Conservation (phyloP, 2,113 vertebrate genomes). For the Anguilla japonica region DNA sequence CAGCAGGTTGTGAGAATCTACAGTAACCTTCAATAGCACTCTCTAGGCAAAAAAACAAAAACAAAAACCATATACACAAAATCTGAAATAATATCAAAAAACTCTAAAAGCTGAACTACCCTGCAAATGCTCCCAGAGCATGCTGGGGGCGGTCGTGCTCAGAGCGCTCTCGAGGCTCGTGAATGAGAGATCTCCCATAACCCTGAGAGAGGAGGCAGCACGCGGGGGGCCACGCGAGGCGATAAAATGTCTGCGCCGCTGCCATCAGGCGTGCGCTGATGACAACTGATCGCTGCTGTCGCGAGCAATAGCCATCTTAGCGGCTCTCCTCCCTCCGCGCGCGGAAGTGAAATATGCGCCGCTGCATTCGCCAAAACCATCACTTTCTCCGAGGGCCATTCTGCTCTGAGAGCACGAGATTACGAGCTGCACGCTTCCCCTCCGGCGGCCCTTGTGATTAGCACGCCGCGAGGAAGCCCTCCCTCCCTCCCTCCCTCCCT, state of each 20-base stretch:
- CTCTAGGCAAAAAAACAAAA: no score
- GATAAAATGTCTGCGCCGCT: no score
- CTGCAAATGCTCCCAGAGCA: background rate
- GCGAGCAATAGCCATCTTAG: background rate
- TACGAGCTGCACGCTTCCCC: background rate
- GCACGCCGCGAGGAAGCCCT: background rate
- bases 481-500: background rate
- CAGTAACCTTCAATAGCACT: no score
- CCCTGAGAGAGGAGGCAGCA: background rate
- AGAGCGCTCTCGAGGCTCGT: background rate
- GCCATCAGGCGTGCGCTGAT: background rate
- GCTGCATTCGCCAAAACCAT: background rate
- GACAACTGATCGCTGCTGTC: background rate
- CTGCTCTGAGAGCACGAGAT: slow-evolving; percentile 7
- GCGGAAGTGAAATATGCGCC: slow-evolving; percentile 3
- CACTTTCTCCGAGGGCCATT: background rate
- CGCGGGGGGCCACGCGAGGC: background rate
- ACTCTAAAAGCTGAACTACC: no score
- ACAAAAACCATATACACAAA: no score
- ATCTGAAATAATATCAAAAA: no score
- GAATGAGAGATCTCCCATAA: background rate
- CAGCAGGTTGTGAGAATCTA: no score
- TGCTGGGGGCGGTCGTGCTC: background rate
- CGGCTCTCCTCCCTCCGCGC: background rate
- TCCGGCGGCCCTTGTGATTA: background rate